Evolutionary conservation across 2,888 invertebrate genomes (phyloP), one percentile per base, ranked within the genome.

Genomic region (Marronus borbonicus): DNA sequence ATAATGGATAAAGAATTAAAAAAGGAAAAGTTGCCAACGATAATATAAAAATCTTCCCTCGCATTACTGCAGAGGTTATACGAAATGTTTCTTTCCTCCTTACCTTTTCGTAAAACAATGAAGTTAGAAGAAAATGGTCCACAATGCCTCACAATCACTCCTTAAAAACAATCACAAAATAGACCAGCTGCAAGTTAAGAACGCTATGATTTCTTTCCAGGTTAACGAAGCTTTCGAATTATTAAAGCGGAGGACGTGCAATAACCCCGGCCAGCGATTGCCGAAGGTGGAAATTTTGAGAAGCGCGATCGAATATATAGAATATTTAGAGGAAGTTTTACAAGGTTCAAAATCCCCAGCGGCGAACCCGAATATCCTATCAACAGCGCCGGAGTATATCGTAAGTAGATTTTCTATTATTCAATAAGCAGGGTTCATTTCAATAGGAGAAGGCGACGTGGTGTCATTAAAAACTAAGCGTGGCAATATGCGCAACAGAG

Each of bases 151-250:
- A 44, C 8, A 2, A 44, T 44, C 8, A 8, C 12, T 8, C 44
- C 12, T 12, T 44, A 44, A 8, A 44, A 44, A 36, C 44, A 8
- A 12, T 44, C 44, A 5, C 5, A 36, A 36, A 36, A 36, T 36
- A 36, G 5, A 36, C 5, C 36, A 17, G 36, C 4, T 65, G 14
- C 10, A 68, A 76, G 14, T 64, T 44, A 44, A 44, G 44, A 44
- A 44, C 8, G 44, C 8, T 12, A 44, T 66, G 20, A 50, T 52
- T 74, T 76, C 80, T 82, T 87, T 86, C 1, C 88, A 97, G 96
- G 98, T 98, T 79, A 99, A 99, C 89, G 99, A 99, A 88, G 99
- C 99, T 0, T 99, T 99, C 88, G 99, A 99, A 89, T 93, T 97
- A 80, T 90, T 99, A 55, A 96, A 99, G 86, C 92, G 96, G 85